Base-by-base conservation (phyloP, 2,888 invertebrate species). In the Dolichopus griseipennis region DNA sequence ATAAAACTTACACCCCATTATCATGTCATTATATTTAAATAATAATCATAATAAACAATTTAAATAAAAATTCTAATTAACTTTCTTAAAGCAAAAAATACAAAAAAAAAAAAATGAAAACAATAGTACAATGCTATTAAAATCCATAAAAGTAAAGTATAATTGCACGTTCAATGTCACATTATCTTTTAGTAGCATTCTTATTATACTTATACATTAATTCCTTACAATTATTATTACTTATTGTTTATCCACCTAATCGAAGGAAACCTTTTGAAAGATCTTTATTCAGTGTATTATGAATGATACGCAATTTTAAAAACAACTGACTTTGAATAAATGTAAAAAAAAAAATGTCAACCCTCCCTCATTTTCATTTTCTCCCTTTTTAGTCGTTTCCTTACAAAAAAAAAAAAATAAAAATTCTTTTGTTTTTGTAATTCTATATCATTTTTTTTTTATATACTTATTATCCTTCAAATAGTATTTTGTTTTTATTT, bases 161-260 rank as follows among this genome's bases (percentile, higher is more conserved):
- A 52, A 52, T 52, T 52, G 15, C 15, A 52, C 52, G 52, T 52
- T 52, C 52, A 52, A 52, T 52, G 52, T 52, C 52, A 52, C 52
- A 52, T 52, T 52, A 52, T 18, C 12, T 41, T 12, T 41, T 12
- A 9, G 15, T 12, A 12, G 2, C 15, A 9, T 41, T 15, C 9
- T 41, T 41, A 9, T 41, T 41, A 2, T 41, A 4, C 2, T n/a
- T 15, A 52, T 6, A 18, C 6, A 43, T 52, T 52, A 18, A 12
- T 52, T 12, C 52, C 52, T 18, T 18, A 12, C 52, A 52, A 52
- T n/a, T 27, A 27, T 27, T 27, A 27, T 5, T 27, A 27, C 52
- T 18, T 12, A 52, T 18, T 6, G n/a, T 18, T 6, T 2, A 52
- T 3, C 6, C 15, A 52, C 9, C 18, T 9, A 52, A 52, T 12